Base-by-base conservation (phyloP, 2,888 invertebrate genomes). In the Merodon equestris region DNA sequence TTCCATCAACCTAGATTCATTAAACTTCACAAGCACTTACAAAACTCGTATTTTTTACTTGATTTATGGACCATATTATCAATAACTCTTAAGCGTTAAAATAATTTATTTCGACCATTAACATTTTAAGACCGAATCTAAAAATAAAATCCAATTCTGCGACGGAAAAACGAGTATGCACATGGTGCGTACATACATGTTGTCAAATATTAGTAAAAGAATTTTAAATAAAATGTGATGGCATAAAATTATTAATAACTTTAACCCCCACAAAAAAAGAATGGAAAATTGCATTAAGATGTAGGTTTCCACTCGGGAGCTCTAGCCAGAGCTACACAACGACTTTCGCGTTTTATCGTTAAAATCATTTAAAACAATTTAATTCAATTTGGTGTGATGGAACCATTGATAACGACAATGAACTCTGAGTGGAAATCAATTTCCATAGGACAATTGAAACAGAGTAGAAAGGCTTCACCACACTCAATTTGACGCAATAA, bases 361-460 rank as follows among this genome's bases (percentile, higher is more conserved):
- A 27, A 27, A 27, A 27, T 4, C 27, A 27, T n/a, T n/a, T 4
- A 40, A 40, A 40, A 40, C n/a, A 10, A 40, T 40, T 40, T 40
- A 40, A 40, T n/a, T 40, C 15, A 47, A 47, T 15, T 17, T 5
- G 17, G 14, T 17, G 15, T 27, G 27, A 5, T 53, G 14, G 9
- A 15, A 36, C 10, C 9, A 40, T 40, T 40, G 10, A 40, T 40
- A 40, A 40, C 40, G 40, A 40, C 40, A 44, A 34, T 75, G 51
- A 54, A 58, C 48, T 70, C 14, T 48, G 63, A 42, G 50, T 58
- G 34, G 40, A 57, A 58, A 36, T 51, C 7, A 42, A 15, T 63
- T 58, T 75, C 47, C 47, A 75, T 60, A 53, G 38, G 42, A 36
- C 40, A 58, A 64, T 57, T 57, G 13, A 53, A 58, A 53, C 36